Evolutionary conservation across 2,797 vertebrate genomes (phyloP), one percentile per base, ranked within the genome.

Genomic region (Hyperoplus lanceolatus): DNA sequence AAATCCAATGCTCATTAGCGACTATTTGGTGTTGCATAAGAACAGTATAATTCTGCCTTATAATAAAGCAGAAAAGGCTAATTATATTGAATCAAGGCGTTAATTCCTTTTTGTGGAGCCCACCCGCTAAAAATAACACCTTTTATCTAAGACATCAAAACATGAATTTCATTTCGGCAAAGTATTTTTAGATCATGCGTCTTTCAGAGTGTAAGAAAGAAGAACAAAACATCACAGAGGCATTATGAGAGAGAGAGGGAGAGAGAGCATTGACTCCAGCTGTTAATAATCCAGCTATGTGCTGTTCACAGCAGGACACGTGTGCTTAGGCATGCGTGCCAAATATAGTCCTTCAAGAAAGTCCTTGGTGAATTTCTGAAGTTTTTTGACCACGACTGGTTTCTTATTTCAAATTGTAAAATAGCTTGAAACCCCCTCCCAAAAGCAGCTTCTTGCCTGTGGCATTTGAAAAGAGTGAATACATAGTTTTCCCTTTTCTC

Each of bases 281-380:
- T 83, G 77, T 80, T 79, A 8, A 70, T 82, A 76, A 79, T 73
- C 66, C 61, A 68, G 50, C 43, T 77, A 58, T 73, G 49, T 77
- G 16, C 54, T 60, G 55, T 14, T 72, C 62, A 66, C 45, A 73
- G 62, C 16, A 51, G 56, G 77, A 75, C 41, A 10, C 5, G 1
- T 29, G 72, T 41, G 76, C 57, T n/a, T 6, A 1, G 48, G 13
- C 13, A 45, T 56, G 46, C 51, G 59, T 56, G 71, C 18, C 72
- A 64, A 13, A 77, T 81, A 45, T 50, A 77, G 65, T 61, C 46
- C 39, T 9, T 1, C 0, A 36, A 43, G 43, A 69, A 59, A 8
- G 29, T 29, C 38, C 50, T 38, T 57, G 1, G 3, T 57, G 16
- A 46, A 11, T 63, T 6, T 70, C 11, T 50, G 57, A 51, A 36